These are phyloP conservation scores for Cottoperca gobio DNA, from an alignment of 2,797 vertebrate genomes.

Conservation along the genomic window DNA sequence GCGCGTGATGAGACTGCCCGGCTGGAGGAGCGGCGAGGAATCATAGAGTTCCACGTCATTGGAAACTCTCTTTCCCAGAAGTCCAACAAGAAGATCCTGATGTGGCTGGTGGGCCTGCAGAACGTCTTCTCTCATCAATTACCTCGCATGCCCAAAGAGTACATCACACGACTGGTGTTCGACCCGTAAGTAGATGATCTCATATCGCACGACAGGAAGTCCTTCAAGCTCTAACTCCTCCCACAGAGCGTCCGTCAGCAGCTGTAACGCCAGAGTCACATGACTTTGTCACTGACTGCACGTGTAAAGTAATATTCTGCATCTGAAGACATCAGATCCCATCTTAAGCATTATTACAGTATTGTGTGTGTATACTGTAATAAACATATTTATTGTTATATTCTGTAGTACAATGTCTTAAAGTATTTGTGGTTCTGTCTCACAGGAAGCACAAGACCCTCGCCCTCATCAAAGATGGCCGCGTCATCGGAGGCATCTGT, in stretches of 20 bases:
- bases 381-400: no score
- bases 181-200: constrained; percentile 89
- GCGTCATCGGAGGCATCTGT: constrained; percentile 99
- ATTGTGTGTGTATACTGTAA: no score
- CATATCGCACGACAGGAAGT: fast-evolving
- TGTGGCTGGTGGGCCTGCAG: constrained; percentile 98
- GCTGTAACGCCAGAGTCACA: no score
- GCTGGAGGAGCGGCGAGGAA: constrained; percentile 95
- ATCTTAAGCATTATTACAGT: no score
- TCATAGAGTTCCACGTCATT: constrained; percentile 98
- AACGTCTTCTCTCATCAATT: constrained; percentile 99
- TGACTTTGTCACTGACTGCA: no score
- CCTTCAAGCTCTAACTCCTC: no score
- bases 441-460: constrained; percentile 97
- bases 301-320: no score
- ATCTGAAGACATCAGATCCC: no score
- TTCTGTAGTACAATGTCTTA: no score
- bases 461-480: constrained; percentile 97
- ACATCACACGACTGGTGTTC: constrained; percentile 97
- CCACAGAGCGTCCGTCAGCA: no score
- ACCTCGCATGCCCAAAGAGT: constrained; percentile 99
- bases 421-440: no score
- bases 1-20: constrained; percentile 96
- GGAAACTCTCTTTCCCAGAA: constrained; percentile 98
- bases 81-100: constrained; percentile 97